phyloP scores from a whole-genome alignment of 1,140 invertebrate genomes.

The Saxidomus purpurata region DNA sequence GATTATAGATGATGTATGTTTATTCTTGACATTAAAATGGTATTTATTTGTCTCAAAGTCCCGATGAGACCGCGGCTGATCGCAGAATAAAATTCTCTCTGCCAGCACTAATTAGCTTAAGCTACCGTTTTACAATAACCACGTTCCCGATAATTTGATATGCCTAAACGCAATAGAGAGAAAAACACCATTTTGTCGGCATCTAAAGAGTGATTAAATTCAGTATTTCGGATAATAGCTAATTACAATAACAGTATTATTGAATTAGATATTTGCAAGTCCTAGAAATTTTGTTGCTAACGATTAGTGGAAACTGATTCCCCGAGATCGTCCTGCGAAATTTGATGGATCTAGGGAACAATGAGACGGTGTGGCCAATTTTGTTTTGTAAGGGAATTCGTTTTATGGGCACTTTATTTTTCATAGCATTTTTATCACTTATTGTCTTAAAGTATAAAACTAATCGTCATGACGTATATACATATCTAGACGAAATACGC shows the following conservation, averaged over 20 bases:
- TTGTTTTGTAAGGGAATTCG: not conserved
- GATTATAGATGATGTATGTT: slow-evolving; percentile 66
- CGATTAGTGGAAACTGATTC: slow-evolving; percentile 50
- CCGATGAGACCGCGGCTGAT: slow-evolving; percentile 52
- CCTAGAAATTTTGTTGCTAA: slow-evolving; percentile 53
- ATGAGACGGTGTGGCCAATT: not conserved
- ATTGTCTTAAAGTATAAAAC: not conserved
- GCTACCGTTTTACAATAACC: slow-evolving; percentile 65
- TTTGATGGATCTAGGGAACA: slow-evolving; percentile 21
- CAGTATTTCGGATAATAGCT: slow-evolving; percentile 58
- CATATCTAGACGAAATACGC: no score
- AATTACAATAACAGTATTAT: slow-evolving; percentile 68
- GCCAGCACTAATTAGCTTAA: slow-evolving; percentile 64
- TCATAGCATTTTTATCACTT: not conserved
- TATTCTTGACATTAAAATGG: slow-evolving; percentile 63
- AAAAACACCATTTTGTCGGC: slow-evolving; percentile 62
- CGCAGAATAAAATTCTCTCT: slow-evolving; percentile 63
- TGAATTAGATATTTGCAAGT: slow-evolving; percentile 63
- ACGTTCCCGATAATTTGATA: slow-evolving; percentile 65
- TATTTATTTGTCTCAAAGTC: slow-evolving; percentile 62
- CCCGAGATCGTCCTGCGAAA: not conserved
- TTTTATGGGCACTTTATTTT: not conserved
- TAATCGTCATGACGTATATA: no score
- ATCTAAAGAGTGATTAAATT: slow-evolving; percentile 68
- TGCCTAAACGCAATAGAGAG: slow-evolving; percentile 46